These are phyloP conservation scores for Felis chaus DNA, from an alignment of 2,113 vertebrate genomes.

Conservation along the genomic window DNA sequence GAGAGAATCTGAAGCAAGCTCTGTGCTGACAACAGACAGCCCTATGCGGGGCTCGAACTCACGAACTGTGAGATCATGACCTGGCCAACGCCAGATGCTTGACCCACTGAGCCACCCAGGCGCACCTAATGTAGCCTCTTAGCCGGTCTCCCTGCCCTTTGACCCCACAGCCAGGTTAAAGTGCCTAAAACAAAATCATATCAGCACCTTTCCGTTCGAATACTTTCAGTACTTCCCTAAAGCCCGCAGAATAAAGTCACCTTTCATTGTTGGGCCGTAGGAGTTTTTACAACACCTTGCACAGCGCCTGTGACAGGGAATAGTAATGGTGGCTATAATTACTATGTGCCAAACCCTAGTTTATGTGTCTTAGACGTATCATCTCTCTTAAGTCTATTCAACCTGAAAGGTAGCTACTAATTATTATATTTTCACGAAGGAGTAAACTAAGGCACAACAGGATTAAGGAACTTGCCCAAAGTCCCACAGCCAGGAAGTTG, in stretches of 20 bases:
- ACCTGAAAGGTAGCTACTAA: not conserved
- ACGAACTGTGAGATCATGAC: too few relatives aligned
- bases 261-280: not conserved
- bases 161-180: not conserved
- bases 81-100: too few relatives aligned
- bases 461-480: not conserved
- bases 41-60: too few relatives aligned
- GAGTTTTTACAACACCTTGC: too few relatives aligned
- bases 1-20: too few relatives aligned
- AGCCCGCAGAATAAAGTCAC: not conserved
- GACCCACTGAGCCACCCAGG: too few relatives aligned
- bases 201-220: not conserved
- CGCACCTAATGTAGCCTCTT: rapidly evolving
- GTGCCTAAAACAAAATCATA: not conserved
- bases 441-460: not conserved
- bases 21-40: too few relatives aligned
- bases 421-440: not conserved
- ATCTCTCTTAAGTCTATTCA: not conserved
- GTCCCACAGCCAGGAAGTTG: not conserved
- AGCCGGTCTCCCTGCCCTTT: not conserved
- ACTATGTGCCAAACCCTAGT: not conserved
- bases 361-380: not conserved
- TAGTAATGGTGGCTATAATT: not conserved
- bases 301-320: not conserved
- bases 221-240: not conserved